phyloP scores from a whole-genome alignment of 2,113 vertebrate genomes.

The Podarcis muralis region DNA sequence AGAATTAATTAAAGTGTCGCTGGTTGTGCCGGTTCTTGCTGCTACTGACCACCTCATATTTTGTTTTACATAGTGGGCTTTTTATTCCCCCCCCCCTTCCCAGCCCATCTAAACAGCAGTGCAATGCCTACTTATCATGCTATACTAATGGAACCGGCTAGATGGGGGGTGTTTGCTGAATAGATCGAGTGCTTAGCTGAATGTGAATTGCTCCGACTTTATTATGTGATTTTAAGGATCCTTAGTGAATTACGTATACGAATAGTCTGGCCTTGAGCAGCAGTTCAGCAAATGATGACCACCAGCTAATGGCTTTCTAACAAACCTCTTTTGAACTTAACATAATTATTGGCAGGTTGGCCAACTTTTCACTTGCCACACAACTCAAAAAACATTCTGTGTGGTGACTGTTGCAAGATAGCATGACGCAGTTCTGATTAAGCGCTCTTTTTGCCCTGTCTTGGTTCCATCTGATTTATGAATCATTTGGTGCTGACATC shows the following conservation, averaged over 20 bases:
- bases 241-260: background rate
- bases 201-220: conserved; percentile 20
- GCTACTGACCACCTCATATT: conserved; percentile 68
- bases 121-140: conserved; percentile 57
- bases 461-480: conserved; percentile 46
- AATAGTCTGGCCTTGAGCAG: conserved; percentile 5
- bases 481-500: conserved; percentile 39
- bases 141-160: conserved; percentile 10
- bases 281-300: background rate
- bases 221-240: background rate
- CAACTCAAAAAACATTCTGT: conserved; percentile 26
- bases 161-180: conserved; percentile 36
- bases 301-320: background rate
- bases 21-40: conserved; percentile 82
- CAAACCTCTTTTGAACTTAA: background rate
- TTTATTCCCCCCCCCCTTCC: background rate
- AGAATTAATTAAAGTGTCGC: conserved; percentile 97
- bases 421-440: background rate
- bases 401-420: conserved; percentile 29
- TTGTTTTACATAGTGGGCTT: conserved; percentile 65
- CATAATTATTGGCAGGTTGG: background rate
- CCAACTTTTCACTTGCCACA: conserved; percentile 18
- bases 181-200: conserved; percentile 8
- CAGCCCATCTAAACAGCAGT: background rate
- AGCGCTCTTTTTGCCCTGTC: conserved; percentile 32